phyloP scores from a whole-genome alignment of 2,797 vertebrate genomes.

The Cheirogaleus major region DNA sequence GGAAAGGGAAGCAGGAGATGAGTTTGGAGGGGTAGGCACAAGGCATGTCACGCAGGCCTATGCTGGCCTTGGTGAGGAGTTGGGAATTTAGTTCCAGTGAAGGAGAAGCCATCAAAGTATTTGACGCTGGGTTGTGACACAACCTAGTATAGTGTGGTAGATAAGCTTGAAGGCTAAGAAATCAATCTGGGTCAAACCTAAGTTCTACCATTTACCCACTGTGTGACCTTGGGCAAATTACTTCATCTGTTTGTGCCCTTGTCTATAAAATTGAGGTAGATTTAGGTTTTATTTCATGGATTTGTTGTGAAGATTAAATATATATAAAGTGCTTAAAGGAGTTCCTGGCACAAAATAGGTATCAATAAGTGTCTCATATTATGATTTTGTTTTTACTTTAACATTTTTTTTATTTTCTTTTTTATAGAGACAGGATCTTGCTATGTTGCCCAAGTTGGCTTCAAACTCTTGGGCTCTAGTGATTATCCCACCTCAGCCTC shows the following conservation, averaged over 20 bases:
- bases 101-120: neutral
- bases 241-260: neutral
- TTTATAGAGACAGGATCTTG: too few relatives aligned
- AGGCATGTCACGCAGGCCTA: neutral
- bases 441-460: too few relatives aligned
- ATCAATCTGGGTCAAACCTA: neutral
- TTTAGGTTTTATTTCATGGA: conserved; percentile 24
- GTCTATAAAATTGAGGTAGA: conserved; percentile 22
- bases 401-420: too few relatives aligned
- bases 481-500: too few relatives aligned
- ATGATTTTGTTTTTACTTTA: neutral
- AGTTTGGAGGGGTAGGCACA: neutral
- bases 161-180: neutral
- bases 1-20: neutral
- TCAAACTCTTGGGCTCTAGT: too few relatives aligned
- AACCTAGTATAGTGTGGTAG: neutral
- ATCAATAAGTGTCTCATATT: neutral
- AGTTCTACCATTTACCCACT: neutral
- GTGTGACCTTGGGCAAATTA: neutral
- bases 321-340: neutral
- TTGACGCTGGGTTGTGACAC: neutral
- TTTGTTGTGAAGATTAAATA: neutral
- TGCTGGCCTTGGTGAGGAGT: neutral
- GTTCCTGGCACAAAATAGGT: neutral
- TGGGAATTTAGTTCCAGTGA: neutral